These are phyloP conservation scores for Lucilia cuprina DNA, from an alignment of 1,140 invertebrate species.

Conservation along the genomic window DNA sequence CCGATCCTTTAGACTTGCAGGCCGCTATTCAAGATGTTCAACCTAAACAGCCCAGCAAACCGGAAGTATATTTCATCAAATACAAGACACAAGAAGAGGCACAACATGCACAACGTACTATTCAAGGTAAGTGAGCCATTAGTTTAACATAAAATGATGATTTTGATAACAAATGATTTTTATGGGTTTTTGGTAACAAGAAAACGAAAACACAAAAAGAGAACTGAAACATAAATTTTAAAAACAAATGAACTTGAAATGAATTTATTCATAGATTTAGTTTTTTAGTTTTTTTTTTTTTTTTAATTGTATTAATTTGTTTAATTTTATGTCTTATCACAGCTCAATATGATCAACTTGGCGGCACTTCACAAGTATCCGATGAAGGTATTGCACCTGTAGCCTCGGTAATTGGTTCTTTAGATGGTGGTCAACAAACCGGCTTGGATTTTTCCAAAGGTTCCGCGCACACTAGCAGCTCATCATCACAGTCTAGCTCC, in stretches of 20 bases:
- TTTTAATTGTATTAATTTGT: not conserved
- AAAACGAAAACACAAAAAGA: not conserved
- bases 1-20: constrained; percentile 68
- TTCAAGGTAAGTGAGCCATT: constrained; percentile 52
- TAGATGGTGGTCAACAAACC: constrained; percentile 41
- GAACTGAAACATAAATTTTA: not conserved
- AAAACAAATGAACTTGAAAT: constrained; percentile 22
- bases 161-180: not conserved
- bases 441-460: not conserved
- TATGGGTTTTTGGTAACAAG: not conserved
- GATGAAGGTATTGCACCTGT: constrained; percentile 59
- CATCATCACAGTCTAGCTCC: not conserved
- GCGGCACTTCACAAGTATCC: constrained; percentile 56
- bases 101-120: constrained; percentile 59
- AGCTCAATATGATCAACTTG: constrained; percentile 61
- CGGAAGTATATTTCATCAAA: constrained; percentile 78
- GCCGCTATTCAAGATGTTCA: constrained; percentile 66
- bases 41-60: constrained; percentile 73
- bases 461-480: not conserved
- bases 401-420: constrained; percentile 55
- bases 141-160: not conserved
- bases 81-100: constrained; percentile 74
- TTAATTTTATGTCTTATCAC: not conserved
- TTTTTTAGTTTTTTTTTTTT: not conserved
- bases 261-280: not conserved